A percentile compares a stretch with the other conserved stretches of the same genome.
phyloP scores from a whole-genome alignment of 2,113 vertebrate species.

The Dryoscopus gambensis region DNA sequence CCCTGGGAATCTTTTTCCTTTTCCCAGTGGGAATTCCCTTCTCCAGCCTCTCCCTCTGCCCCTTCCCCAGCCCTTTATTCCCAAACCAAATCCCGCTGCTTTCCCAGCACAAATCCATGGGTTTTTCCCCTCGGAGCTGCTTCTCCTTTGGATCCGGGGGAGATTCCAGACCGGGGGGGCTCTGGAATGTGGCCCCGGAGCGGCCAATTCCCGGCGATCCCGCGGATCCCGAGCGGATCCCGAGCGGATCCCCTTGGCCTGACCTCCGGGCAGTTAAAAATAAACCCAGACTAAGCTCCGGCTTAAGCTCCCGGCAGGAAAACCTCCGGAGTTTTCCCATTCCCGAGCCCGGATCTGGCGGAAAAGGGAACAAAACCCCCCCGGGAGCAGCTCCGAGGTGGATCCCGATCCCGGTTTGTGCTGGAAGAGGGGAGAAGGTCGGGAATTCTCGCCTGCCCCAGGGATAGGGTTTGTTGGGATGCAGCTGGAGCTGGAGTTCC shows the following conservation, averaged over 20 bases:
- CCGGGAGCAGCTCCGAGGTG: background rate
- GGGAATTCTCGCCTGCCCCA: background rate
- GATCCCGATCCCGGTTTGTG: background rate
- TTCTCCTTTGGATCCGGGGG: no score
- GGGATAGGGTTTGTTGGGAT: background rate
- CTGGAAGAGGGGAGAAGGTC: background rate
- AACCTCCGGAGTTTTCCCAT: background rate
- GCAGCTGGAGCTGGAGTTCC: background rate
- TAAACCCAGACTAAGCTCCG: background rate
- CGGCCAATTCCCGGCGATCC: background rate
- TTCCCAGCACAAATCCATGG: background rate
- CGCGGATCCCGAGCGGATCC: background rate
- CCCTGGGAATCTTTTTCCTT: background rate
- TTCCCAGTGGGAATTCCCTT: background rate
- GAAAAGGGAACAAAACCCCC: background rate
- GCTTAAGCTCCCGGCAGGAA: background rate
- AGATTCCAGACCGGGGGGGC: background rate
- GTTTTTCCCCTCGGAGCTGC: background rate
- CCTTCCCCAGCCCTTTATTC: background rate
- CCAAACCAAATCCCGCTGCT: background rate
- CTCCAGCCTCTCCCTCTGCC: background rate
- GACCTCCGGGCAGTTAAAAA: background rate
- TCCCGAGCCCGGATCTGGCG: background rate
- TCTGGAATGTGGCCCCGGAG: background rate
- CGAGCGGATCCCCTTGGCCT: background rate